Conservation (phyloP, 2,113 vertebrate genomes). For the Fregata magnificens region DNA sequence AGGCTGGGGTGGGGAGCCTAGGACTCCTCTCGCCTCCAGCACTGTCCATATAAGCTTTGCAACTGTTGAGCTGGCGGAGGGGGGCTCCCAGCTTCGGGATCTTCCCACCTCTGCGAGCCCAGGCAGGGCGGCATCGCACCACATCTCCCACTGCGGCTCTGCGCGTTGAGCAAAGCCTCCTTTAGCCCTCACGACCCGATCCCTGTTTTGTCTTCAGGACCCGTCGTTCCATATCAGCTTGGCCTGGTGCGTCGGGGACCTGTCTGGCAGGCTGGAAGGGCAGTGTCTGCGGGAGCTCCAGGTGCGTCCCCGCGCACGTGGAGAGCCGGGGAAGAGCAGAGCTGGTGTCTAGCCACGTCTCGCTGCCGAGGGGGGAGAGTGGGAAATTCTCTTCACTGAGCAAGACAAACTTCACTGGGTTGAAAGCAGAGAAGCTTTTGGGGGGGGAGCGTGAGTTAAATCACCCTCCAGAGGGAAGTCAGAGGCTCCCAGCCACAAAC, state of each 20-base stretch:
- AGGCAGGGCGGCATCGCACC: neutral
- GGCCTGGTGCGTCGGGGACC: constrained; percentile 91
- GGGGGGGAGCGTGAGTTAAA: accelerated
- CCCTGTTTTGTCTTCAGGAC: constrained; percentile 70
- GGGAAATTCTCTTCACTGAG: neutral
- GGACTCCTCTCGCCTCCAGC: neutral
- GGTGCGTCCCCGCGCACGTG: constrained; percentile 59
- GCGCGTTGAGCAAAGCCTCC: neutral
- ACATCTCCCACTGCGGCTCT: neutral
- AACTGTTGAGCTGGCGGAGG: neutral
- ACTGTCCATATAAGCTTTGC: neutral
- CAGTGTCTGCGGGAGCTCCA: constrained; percentile 81
- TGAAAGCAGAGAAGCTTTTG: neutral
- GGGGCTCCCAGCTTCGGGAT: neutral
- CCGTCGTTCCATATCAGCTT: constrained; percentile 94
- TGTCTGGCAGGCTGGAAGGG: constrained; percentile 67
- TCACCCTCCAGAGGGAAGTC: neutral
- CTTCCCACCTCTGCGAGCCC: neutral
- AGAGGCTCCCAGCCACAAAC: neutral
- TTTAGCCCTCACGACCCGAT: neutral
- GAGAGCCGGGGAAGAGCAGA: neutral
- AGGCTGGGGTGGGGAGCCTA: neutral
- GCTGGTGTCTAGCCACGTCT: neutral
- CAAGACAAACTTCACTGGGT: neutral
- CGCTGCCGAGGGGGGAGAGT: neutral